phyloP scores from a whole-genome alignment of 2,113 vertebrate genomes.

The Gavialis gangeticus region DNA sequence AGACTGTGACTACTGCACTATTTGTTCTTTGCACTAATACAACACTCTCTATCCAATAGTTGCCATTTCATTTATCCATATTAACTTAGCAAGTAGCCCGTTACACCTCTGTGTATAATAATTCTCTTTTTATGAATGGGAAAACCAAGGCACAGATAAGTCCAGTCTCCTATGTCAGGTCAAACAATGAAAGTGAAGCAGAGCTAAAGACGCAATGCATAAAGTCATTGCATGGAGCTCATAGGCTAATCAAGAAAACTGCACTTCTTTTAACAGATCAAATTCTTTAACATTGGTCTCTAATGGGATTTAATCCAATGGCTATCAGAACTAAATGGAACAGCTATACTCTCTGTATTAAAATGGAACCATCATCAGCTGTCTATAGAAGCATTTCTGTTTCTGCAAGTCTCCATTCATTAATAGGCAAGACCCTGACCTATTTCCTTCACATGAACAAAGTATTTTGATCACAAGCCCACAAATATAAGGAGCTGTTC shows the following conservation, averaged over 20 bases:
- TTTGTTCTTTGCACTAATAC: not conserved
- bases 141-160: not conserved
- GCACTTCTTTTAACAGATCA: not conserved
- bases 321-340: conserved; percentile 19
- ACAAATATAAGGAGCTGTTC: not conserved
- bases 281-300: not conserved
- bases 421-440: not conserved
- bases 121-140: not conserved
- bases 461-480: not conserved
- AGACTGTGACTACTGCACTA: not conserved
- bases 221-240: not conserved
- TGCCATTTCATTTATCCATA: not conserved
- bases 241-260: conserved; percentile 38
- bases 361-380: conserved; percentile 25
- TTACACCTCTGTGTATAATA: not conserved
- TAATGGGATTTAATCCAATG: conserved; percentile 20
- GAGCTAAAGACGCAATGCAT: not conserved
- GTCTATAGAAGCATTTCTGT: not conserved
- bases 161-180: not conserved
- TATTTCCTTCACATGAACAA: conserved; percentile 18
- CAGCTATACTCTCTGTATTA: conserved; percentile 1
- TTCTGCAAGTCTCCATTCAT: not conserved
- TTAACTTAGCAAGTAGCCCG: not conserved
- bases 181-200: not conserved
- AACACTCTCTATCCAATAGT: not conserved